Base-by-base conservation (phyloP, 1,140 invertebrate species). In the Drosophila carrolli region DNA sequence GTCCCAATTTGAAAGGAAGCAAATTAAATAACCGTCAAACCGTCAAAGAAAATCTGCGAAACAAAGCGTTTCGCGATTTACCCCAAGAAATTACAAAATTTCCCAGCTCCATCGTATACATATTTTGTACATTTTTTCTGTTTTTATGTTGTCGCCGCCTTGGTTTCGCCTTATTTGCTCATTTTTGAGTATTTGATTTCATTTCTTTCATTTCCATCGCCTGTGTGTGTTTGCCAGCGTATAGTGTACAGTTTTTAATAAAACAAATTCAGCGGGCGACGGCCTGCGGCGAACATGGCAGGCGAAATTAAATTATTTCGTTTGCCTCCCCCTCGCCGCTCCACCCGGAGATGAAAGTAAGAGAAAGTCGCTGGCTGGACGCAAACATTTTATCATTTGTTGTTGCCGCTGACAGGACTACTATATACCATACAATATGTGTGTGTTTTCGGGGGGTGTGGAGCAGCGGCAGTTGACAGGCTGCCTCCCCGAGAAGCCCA, bases 171-270 rank as follows among this genome's bases (percentile, higher is more conserved):
- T 88, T 85, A 68, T 77, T 89, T 90, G 76, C 70, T 81, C 80
- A 65, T 75, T 84, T 88, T 89, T 89, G 74, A 84, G 84, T 73
- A 89, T 89, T 89, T 89, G 81, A 84, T 89, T 89, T 89, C 58
- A 86, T 86, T 89, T 89, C 44, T 38, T 72, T 65, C 59, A 50
- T 58, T 67, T 75, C 43, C 50, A 74, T 35, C 41, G 9, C 51
- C 8, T 37, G 40, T 60, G 40, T 65, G 35, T 54, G 47, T 60
- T 43, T 61, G 68, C 56, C 46, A 27, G 60, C 46, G 62, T 62
- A 71, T 77, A 68, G 72, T 89, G 76, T 53, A 85, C 81, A 80
- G 62, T 88, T 88, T 88, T 88, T 89, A 88, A 89, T 88, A 88
- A 88, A 89, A 88, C 84, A 88, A 88, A 88, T 88, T 88, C 84